A percentile compares a stretch with the other conserved stretches of the same genome.
phyloP scores from a whole-genome alignment of 1,140 invertebrate genomes.

The Heliconius hermathena region DNA sequence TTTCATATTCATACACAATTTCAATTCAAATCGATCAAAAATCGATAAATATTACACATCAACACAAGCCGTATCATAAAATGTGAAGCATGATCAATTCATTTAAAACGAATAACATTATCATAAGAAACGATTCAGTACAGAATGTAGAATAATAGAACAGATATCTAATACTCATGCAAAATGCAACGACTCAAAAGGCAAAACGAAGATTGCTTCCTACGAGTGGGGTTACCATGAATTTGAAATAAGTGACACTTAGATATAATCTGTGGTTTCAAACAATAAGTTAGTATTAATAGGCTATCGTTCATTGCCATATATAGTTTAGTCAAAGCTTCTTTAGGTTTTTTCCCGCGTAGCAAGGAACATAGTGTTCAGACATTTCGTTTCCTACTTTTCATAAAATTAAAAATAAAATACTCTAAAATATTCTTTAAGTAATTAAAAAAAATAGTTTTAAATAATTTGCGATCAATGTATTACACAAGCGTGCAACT shows the following conservation, averaged over 20 bases:
- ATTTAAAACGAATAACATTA: conserved; percentile 40
- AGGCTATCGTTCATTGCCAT: not conserved
- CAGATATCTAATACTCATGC: conserved; percentile 53
- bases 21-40: not conserved
- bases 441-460: too few relatives aligned
- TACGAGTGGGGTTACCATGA: conserved; percentile 38
- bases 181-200: conserved; percentile 53
- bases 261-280: not conserved
- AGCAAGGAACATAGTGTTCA: too few relatives aligned
- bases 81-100: conserved; percentile 28
- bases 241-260: not conserved
- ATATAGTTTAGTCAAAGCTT: not conserved
- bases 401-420: too few relatives aligned
- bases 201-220: conserved; percentile 54
- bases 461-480: too few relatives aligned
- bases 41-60: conserved; percentile 1
- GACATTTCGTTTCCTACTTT: too few relatives aligned
- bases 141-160: conserved; percentile 54
- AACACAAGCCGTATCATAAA: not conserved
- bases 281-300: not conserved
- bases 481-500: too few relatives aligned
- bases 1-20: not conserved
- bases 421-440: too few relatives aligned
- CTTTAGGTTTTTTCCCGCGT: too few relatives aligned
- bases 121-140: conserved; percentile 44